A percentile compares a stretch with the other conserved stretches of the same genome.
These are phyloP conservation scores for Emmelina monodactyla DNA, from an alignment of 2,888 invertebrate species.

Conservation along the genomic window DNA sequence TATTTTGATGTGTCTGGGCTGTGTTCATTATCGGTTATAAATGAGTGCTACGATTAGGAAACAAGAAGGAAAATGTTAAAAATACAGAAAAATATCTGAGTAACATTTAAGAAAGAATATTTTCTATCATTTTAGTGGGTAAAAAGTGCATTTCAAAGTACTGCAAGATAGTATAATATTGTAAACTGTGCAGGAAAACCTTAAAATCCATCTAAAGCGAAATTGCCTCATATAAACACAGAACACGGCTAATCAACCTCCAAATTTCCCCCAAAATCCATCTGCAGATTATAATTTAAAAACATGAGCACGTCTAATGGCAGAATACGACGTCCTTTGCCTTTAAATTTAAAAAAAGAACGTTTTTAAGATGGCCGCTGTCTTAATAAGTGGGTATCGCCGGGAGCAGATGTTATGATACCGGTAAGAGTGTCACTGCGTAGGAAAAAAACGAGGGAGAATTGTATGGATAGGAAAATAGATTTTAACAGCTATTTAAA, in stretches of 20 bases:
- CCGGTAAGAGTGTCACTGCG: constrained; percentile 56
- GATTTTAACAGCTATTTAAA: not conserved
- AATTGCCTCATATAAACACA: constrained; percentile 7
- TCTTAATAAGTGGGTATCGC: constrained; percentile 62
- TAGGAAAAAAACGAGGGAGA: not conserved
- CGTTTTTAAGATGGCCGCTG: constrained; percentile 40
- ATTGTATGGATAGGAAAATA: not conserved
- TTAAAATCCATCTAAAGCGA: constrained; percentile 12
- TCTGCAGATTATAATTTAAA: constrained; percentile 53
- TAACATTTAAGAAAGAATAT: no score
- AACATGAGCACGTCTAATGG: constrained; percentile 50
- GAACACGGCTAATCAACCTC: constrained; percentile 25
- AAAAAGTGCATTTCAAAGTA: no score
- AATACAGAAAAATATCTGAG: no score
- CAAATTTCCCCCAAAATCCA: constrained; percentile 27
- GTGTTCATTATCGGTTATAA: no score
- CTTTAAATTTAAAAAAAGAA: constrained; percentile 20
- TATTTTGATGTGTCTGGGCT: no score
- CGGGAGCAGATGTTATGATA: constrained; percentile 63
- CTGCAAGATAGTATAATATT: no score
- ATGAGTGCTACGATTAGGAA: no score
- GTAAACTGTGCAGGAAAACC: no score
- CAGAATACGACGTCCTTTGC: constrained; percentile 19
- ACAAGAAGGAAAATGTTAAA: no score
- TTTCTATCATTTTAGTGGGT: no score